Evolutionary conservation across 2,797 vertebrate genomes (phyloP), one percentile per base, ranked within the genome.

Genomic region (Cynodonichthys magdalenae): DNA sequence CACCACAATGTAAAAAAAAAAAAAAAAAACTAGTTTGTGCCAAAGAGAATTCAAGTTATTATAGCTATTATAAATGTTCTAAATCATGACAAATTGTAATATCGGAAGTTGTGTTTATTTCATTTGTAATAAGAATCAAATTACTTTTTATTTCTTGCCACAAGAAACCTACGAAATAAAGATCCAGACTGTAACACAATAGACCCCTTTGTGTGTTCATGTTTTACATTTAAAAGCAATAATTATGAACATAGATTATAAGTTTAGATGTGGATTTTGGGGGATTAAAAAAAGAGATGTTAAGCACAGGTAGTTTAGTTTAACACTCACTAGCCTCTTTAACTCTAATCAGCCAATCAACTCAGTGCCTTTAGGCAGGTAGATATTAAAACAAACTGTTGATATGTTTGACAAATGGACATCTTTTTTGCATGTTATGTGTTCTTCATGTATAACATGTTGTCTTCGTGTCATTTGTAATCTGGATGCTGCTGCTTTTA

Each of bases 401-500:
- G 5, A 17, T 17, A n/a, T 44, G 15, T 6, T 44, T n/a, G 15
- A n/a, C 15, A 44, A n/a, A 15, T 6, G 5, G 15, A 15, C 42
- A n/a, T 45, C 10, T 45, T 11, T 34, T 18, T 18, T 45, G 17
- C 17, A n/a, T 45, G 17, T 45, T 45, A 24, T 24, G 24, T 24
- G 24, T 3, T 24, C 24, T 24, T 2, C 3, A 24, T 15, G 12
- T 2, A 28, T 56, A 55, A 42, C n/a, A 56, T 27, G 19, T 46
- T 5, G 3, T n/a, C 53, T 34, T 24, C 63, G 0, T 55, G 49
- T 61, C n/a, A 44, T 24, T 62, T 66, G 3, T 77, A 3, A 53
- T 74, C 3, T 74, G 66, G 39, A 58, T 71, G 24, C 39, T 78
- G 11, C 48, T 64, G n/a, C 81, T 27, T 87, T 59, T 48, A 99